Conservation (phyloP, 64 coral and sea anemone species). For the Exaiptasia diaphana region DNA sequence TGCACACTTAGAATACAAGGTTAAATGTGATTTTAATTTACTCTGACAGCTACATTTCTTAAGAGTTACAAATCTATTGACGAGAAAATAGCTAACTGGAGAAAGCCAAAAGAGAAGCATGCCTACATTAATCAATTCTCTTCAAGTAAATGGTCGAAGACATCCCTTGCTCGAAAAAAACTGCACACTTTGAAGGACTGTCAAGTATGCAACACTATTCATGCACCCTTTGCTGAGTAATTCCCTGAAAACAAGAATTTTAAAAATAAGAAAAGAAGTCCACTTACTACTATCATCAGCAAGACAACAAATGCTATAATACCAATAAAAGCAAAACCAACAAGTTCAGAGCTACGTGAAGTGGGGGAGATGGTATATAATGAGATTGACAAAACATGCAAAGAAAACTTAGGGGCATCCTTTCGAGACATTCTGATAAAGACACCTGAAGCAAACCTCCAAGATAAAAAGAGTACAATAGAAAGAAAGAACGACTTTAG, state of each 20-base stretch:
- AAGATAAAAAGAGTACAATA: not conserved
- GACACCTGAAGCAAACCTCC: not conserved
- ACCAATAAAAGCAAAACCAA: not conserved
- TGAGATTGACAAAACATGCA: not conserved
- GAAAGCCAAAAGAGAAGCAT: not conserved
- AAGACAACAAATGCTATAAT: not conserved
- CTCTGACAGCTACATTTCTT: not conserved
- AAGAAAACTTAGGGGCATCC: not conserved
- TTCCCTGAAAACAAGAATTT: not conserved
- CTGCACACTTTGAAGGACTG: not conserved
- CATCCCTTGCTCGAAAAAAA: not conserved
- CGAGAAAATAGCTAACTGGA: not conserved
- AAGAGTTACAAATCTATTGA: not conserved
- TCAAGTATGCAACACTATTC: not conserved
- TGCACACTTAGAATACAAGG: too few species aligned
- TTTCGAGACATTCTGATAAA: slow-evolving; percentile 6
- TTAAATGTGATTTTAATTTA: too few species aligned
- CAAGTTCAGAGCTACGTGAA: not conserved
- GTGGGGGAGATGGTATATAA: not conserved
- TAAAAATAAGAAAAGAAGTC: not conserved
- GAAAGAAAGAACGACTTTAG: not conserved
- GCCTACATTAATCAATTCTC: not conserved
- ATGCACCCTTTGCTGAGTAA: not conserved
- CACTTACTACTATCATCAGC: not conserved
- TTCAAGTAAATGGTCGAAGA: not conserved